Evolutionary conservation across 1,140 invertebrate species (phyloP).

Genomic region (Papilio helenus): DNA sequence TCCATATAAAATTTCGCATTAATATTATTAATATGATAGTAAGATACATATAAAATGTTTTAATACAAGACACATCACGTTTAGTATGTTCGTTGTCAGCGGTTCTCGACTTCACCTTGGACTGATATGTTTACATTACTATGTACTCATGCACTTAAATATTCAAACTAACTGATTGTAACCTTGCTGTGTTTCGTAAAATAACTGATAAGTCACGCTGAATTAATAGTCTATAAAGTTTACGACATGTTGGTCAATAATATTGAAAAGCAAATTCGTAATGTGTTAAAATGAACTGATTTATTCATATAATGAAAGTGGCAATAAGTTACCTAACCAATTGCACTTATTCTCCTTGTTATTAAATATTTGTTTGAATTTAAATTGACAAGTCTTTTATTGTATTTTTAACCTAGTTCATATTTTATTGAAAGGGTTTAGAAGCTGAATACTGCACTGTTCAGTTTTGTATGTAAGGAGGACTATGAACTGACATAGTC

Average conservation of each 20-base stretch:
- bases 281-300: neutral
- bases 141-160: neutral
- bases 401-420: no score
- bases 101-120: conserved; percentile 17
- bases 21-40: no score
- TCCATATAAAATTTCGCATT: no score
- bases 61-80: neutral
- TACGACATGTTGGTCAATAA: conserved; percentile 12
- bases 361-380: neutral
- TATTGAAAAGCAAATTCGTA: neutral
- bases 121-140: conserved; percentile 19
- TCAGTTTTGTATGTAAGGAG: no score
- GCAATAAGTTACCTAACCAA: neutral
- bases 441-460: no score
- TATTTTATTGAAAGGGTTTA: no score
- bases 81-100: neutral
- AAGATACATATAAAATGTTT: neutral
- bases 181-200: conserved; percentile 24
- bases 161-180: conserved; percentile 13
- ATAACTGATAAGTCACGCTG: conserved; percentile 3
- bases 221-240: conserved; percentile 14
- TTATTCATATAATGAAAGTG: no score
- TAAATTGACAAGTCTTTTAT: neutral
- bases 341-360: neutral
- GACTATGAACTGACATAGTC: no score